Conservation (phyloP, 2,113 vertebrate genomes). For the Prunella himalayana region DNA sequence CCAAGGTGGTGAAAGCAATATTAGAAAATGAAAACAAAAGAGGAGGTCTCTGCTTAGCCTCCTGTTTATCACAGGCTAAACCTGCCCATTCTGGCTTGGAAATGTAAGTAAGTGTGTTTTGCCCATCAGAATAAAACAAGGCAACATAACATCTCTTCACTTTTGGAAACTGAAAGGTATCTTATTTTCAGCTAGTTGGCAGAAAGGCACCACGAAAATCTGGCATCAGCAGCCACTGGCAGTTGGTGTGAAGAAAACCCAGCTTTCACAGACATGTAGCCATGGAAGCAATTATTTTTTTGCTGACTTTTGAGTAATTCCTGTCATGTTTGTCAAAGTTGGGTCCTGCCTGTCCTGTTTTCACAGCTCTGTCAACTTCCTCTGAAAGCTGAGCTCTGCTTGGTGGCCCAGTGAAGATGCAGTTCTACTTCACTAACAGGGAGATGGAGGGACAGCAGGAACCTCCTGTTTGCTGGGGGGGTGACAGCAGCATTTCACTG, state of each 20-base stretch:
- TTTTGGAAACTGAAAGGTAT: not conserved
- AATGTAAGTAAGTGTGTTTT: not conserved
- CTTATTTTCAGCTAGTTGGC: not conserved
- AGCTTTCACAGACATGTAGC: not conserved
- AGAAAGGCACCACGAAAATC: not conserved
- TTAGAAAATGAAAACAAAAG: constrained; percentile 51
- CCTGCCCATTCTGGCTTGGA: rapidly evolving
- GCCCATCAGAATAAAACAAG: not conserved
- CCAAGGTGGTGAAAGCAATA: constrained; percentile 51
- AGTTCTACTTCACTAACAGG: rapidly evolving
- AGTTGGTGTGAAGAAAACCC: not conserved
- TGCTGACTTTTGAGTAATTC: not conserved
- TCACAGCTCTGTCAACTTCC: not conserved
- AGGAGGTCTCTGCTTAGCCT: not conserved
- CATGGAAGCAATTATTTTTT: not conserved
- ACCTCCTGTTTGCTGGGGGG: not conserved
- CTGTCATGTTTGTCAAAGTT: not conserved
- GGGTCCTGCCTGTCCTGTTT: not conserved
- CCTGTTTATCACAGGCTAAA: not conserved
- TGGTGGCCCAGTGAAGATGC: not conserved
- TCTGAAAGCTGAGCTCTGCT: not conserved
- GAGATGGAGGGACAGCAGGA: not conserved
- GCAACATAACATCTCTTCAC: not conserved
- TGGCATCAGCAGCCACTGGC: not conserved
- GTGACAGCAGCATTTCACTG: not conserved